Evolutionary conservation across 2,888 invertebrate species (phyloP).

Genomic region (Melipona beecheii): DNA sequence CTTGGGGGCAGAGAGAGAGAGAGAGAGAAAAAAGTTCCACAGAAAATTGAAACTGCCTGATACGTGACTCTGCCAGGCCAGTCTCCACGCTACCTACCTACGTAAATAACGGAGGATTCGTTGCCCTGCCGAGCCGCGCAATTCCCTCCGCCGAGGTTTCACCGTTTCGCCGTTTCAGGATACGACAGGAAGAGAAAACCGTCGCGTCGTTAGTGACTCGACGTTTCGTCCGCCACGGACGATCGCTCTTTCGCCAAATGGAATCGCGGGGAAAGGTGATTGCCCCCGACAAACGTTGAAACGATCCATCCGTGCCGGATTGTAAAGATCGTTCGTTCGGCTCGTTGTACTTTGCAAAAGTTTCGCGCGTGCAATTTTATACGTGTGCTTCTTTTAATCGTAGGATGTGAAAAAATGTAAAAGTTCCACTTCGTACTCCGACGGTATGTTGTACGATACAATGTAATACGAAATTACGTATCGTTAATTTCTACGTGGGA

Average conservation of each 20-base stretch:
- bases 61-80: slow-evolving; percentile 45
- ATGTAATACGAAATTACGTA: no score
- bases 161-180: neutral
- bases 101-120: slow-evolving; percentile 59
- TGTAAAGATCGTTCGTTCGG: neutral
- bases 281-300: neutral
- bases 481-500: no score
- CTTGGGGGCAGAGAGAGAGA: neutral
- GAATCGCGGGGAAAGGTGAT: neutral
- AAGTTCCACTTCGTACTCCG: no score
- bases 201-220: slow-evolving; percentile 11
- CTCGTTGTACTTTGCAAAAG: neutral
- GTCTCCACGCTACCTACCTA: slow-evolving; percentile 28
- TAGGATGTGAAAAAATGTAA: no score
- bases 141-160: slow-evolving; percentile 24
- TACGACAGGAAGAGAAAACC: slow-evolving; percentile 8
- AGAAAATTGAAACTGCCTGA: slow-evolving; percentile 53
- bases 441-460: no score
- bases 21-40: slow-evolving; percentile 1
- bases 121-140: slow-evolving; percentile 32
- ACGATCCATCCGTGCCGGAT: neutral
- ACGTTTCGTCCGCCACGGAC: neutral
- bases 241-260: neutral
- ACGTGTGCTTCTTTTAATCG: no score
- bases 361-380: no score